A percentile compares a stretch with the other conserved stretches of the same genome.
These are phyloP conservation scores for Peromyscus melanophrys DNA, from an alignment of 2,797 vertebrate species.

Conservation along the genomic window DNA sequence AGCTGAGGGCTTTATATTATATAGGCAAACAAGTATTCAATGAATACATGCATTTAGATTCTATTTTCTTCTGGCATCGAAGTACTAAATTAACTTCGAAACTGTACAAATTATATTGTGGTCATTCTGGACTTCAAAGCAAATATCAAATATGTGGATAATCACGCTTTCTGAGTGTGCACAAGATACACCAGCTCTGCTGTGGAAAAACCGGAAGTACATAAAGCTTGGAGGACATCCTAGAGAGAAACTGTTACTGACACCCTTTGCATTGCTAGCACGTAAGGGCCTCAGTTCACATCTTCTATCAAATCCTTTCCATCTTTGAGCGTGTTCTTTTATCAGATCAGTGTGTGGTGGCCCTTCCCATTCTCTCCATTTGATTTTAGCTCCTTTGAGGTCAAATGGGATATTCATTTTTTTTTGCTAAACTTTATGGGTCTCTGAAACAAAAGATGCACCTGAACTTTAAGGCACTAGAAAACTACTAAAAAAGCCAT, in stretches of 20 bases:
- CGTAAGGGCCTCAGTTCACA: neutral
- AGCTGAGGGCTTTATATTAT: neutral
- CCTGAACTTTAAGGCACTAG: neutral
- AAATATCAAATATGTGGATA: neutral
- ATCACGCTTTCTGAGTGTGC: neutral
- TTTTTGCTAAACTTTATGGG: neutral
- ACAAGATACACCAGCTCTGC: neutral
- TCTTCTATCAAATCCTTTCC: neutral
- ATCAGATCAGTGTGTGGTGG: neutral
- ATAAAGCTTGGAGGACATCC: neutral
- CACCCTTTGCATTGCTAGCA: neutral
- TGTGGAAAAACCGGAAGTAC: neutral
- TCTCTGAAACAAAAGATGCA: slow-evolving; percentile 61
- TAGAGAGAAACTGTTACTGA: neutral
- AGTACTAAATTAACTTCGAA: slow-evolving; percentile 37
- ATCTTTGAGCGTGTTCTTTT: neutral
- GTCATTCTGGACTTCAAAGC: slow-evolving; percentile 28
- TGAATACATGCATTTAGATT: neutral
- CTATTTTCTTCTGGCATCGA: slow-evolving; percentile 36
- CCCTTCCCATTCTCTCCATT: neutral
- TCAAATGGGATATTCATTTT: neutral
- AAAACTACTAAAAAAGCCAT: neutral
- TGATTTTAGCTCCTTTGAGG: slow-evolving; percentile 24
- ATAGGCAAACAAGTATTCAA: slow-evolving; percentile 5
- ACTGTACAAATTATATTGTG: neutral